phyloP scores from a whole-genome alignment of 92 coral and sea anemone genomes.

The Zoanthus sociatus region DNA sequence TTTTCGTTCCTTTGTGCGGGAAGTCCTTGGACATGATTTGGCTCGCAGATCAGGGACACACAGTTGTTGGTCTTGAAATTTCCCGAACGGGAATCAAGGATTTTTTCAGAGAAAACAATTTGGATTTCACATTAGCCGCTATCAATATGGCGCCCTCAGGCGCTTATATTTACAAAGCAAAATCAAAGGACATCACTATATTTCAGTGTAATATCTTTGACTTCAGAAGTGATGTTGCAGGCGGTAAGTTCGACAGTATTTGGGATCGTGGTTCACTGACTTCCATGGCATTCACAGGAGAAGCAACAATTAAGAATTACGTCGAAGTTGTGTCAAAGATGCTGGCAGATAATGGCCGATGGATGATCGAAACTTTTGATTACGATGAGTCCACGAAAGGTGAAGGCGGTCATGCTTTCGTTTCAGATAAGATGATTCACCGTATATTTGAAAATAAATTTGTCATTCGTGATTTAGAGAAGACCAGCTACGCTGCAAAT shows the following conservation, averaged over 20 bases:
- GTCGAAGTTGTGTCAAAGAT: constrained; percentile 47
- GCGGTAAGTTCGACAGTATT: constrained; percentile 62
- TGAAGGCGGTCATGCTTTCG: constrained; percentile 34
- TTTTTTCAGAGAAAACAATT: constrained; percentile 59
- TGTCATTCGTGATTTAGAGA: constrained; percentile 38
- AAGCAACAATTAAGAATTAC: constrained; percentile 44
- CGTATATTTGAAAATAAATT: constrained; percentile 27
- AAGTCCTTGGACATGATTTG: constrained; percentile 60
- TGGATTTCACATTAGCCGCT: constrained; percentile 60
- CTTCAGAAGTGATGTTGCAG: constrained; percentile 59
- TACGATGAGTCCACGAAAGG: constrained; percentile 35
- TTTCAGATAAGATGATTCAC: constrained; percentile 46
- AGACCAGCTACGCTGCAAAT: constrained; percentile 20
- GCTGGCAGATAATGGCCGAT: constrained; percentile 43
- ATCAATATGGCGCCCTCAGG: constrained; percentile 74
- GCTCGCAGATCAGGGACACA: constrained; percentile 75
- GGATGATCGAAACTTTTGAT: constrained; percentile 56
- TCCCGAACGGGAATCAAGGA: constrained; percentile 50
- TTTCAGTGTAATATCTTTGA: constrained; percentile 53
- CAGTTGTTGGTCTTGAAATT: constrained; percentile 62
- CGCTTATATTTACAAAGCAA: constrained; percentile 71
- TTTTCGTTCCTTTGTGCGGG: constrained; percentile 75
- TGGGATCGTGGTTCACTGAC: constrained; percentile 73
- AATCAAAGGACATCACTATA: constrained; percentile 65
- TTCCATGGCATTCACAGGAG: constrained; percentile 45